A percentile compares a stretch with the other conserved stretches of the same genome.
phyloP scores from a whole-genome alignment of 2,888 invertebrate species.

The Eilema sororculum region DNA sequence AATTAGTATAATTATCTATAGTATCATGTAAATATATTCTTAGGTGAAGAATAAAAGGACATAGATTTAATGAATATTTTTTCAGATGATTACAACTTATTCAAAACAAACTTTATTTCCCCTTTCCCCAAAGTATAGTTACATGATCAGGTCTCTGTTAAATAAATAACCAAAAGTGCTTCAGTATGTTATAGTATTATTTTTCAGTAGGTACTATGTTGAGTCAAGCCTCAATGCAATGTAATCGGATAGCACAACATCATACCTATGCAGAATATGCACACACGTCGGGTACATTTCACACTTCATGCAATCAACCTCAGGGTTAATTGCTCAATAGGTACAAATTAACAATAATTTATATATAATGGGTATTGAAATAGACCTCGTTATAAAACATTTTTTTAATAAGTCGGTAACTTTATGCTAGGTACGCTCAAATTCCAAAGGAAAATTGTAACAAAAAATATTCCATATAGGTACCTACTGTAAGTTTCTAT shows the following conservation, averaged over 20 bases:
- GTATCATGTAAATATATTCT: not conserved
- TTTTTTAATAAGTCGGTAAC: no score
- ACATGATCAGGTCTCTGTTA: no score
- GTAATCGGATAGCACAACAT: not conserved
- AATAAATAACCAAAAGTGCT: no score
- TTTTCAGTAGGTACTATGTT: no score
- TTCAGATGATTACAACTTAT: no score
- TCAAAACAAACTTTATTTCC: no score
- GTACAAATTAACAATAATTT: not conserved
- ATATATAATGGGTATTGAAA: not conserved
- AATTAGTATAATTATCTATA: not conserved
- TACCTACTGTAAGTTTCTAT: not conserved
- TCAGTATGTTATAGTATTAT: no score
- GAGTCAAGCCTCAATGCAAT: not conserved
- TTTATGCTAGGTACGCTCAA: no score
- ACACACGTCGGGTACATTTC: not conserved
- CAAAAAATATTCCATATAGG: not conserved
- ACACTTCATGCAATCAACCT: not conserved
- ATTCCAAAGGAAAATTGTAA: no score
- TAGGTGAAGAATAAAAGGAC: not conserved
- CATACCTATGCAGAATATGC: not conserved
- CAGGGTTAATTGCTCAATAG: constrained; percentile 1
- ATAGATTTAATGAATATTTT: no score
- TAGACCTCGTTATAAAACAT: not conserved
- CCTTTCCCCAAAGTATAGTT: no score